Evolutionary conservation across 2,797 vertebrate species (phyloP).

Genomic region (Martes flavigula): DNA sequence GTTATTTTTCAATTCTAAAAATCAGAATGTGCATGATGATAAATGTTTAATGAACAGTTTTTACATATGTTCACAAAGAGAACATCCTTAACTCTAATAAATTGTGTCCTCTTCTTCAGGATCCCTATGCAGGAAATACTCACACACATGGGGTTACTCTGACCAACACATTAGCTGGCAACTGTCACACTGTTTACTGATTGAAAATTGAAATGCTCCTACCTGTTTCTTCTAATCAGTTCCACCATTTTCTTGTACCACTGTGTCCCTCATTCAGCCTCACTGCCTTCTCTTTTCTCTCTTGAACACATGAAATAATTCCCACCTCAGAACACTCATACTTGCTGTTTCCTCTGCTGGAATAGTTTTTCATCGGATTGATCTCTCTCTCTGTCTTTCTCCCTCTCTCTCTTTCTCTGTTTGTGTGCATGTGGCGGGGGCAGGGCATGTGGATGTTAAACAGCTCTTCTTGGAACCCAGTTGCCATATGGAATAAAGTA

Average conservation of each 20-base stretch:
- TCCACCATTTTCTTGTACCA: neutral
- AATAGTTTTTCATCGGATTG: neutral
- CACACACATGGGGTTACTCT: neutral
- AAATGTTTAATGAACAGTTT: neutral
- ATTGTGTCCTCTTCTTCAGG: neutral
- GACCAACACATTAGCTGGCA: neutral
- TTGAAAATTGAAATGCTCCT: neutral
- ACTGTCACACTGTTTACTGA: neutral
- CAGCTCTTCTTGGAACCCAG: neutral
- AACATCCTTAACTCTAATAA: neutral
- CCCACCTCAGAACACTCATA: neutral
- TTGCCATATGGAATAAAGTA: neutral
- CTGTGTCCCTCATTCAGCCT: neutral
- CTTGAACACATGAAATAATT: neutral
- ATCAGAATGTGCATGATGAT: neutral
- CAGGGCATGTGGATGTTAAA: neutral
- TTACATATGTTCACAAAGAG: neutral
- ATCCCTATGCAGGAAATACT: neutral
- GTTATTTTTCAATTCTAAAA: slow-evolving; percentile 18
- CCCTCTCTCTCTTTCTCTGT: neutral
- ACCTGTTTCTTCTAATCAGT: neutral
- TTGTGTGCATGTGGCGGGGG: neutral
- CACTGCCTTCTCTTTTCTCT: neutral
- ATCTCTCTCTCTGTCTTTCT: neutral
- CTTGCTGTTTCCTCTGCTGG: neutral